Evolutionary conservation across 2,797 vertebrate species (phyloP).

Genomic region (Nannoperca obscura): DNA sequence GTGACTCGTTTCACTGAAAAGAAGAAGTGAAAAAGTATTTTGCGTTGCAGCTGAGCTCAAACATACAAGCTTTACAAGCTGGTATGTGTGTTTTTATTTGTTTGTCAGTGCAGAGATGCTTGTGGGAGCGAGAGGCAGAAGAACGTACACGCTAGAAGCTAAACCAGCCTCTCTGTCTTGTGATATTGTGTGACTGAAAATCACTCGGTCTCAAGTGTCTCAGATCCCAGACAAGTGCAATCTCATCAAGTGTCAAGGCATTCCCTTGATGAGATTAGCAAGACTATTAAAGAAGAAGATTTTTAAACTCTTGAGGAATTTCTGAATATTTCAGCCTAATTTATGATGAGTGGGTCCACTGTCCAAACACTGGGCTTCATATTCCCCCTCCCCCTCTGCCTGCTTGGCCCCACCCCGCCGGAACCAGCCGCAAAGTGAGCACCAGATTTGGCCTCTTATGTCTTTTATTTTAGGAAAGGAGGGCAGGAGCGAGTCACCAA

Average conservation of each 20-base stretch:
- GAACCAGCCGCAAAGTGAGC: conserved; percentile 41
- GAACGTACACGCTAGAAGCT: neutral
- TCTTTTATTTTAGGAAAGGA: conserved; percentile 83
- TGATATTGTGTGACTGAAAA: conserved; percentile 14
- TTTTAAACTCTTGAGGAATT: neutral
- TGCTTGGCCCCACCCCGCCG: neutral
- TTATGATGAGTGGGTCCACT: neutral
- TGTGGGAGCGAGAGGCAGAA: neutral
- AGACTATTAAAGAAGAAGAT: neutral
- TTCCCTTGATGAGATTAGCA: neutral
- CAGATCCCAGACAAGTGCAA: conserved; percentile 6
- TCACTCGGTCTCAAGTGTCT: conserved; percentile 2
- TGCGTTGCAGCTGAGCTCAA: neutral
- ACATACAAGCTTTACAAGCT: neutral
- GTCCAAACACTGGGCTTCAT: conserved; percentile 12
- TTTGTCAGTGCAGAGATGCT: neutral
- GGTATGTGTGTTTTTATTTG: neutral
- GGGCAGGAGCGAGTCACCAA: conserved; percentile 65
- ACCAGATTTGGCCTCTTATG: conserved; percentile 65
- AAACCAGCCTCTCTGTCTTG: neutral
- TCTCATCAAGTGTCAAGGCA: conserved; percentile 12
- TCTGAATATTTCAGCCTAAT: neutral
- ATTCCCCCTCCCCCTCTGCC: neutral
- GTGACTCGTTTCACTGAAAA: conserved; percentile 26
- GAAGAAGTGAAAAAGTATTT: conserved; percentile 37